These are phyloP conservation scores for Oreonectes daqikongensis DNA, from an alignment of 2,797 vertebrate genomes.

Conservation along the genomic window DNA sequence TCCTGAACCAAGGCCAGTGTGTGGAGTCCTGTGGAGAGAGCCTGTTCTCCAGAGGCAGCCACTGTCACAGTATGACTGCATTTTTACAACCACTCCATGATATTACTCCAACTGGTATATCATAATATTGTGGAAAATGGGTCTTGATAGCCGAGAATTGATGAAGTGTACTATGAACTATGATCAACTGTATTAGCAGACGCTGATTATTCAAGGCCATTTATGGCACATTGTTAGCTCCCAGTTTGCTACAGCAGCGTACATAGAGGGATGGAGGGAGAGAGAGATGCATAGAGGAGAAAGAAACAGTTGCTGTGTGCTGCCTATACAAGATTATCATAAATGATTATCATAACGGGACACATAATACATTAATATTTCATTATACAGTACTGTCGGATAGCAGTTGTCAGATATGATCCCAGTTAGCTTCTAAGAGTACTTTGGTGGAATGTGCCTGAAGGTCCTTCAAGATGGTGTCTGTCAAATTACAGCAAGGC, in stretches of 20 bases:
- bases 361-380: not conserved
- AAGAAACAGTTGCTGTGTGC: not conserved
- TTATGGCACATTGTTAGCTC: no score
- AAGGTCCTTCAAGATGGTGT: not conserved
- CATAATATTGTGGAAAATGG: slow-evolving; percentile 39
- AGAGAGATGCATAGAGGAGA: no score
- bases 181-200: no score
- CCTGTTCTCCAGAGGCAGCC: slow-evolving; percentile 75
- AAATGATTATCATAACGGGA: not conserved
- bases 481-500: not conserved
- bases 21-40: slow-evolving; percentile 84
- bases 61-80: slow-evolving; percentile 83
- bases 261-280: no score
- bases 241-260: no score
- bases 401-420: not conserved
- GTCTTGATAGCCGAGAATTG: no score
- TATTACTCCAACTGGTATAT: slow-evolving; percentile 70
- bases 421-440: not conserved
- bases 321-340: not conserved
- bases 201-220: no score
- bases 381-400: not conserved
- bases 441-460: not conserved
- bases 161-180: no score
- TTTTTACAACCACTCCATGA: not conserved
- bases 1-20: slow-evolving; percentile 81